Evolutionary conservation across 2,113 vertebrate genomes (phyloP).

Genomic region (Hepsetus odoe): DNA sequence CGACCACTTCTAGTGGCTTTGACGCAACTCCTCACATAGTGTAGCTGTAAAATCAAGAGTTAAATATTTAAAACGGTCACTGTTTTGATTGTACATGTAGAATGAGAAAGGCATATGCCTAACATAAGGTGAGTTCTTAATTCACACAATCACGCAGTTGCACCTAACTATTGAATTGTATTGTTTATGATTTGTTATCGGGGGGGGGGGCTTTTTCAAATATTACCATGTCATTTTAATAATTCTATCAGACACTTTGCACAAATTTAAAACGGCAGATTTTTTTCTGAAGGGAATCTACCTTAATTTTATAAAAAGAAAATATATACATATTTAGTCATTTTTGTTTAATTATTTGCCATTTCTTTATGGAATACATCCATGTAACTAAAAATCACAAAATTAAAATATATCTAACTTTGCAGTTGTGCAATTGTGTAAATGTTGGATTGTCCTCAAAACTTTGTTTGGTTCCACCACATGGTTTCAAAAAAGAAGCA

Average conservation of each 20-base stretch:
- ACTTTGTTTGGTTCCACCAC: neutral
- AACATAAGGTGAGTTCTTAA: slow-evolving; percentile 4
- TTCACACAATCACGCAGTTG: neutral
- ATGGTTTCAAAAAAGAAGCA: neutral
- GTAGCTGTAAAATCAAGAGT: neutral
- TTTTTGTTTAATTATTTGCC: slow-evolving; percentile 17
- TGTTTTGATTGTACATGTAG: slow-evolving; percentile 18
- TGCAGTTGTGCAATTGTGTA: neutral
- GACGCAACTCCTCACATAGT: neutral
- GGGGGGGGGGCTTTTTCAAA: neutral
- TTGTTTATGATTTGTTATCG: neutral
- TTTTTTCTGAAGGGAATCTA: slow-evolving; percentile 2
- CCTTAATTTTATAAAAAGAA: neutral
- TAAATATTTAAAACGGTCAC: neutral
- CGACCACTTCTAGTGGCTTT: neutral
- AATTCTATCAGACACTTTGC: slow-evolving; percentile 9
- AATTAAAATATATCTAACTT: slow-evolving; percentile 4
- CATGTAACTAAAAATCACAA: neutral
- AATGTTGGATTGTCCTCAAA: slow-evolving; percentile 1
- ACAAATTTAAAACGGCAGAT: slow-evolving; percentile 3
- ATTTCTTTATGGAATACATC: slow-evolving; percentile 3
- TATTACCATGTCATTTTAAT: slow-evolving; percentile 1
- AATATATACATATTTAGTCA: neutral
- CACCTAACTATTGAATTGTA: slow-evolving; percentile 10
- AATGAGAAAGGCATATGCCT: neutral